Percentiles rank a stretch among this genome's conserved stretches.
phyloP scores from a whole-genome alignment of 2,113 vertebrate species.

The Chamaetylas fuelleborni region DNA sequence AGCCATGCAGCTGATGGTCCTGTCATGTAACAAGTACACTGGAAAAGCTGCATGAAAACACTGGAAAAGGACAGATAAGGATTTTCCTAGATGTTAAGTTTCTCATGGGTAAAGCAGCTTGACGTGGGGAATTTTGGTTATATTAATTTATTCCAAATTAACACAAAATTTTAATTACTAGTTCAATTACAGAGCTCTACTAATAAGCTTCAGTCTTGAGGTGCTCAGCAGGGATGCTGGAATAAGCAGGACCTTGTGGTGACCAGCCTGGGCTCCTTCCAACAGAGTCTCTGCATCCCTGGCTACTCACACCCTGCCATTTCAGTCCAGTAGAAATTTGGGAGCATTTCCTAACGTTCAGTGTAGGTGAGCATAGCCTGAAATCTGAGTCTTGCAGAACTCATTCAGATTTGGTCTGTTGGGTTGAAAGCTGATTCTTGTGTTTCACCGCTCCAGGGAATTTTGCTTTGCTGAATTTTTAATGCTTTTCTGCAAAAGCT shows the following conservation, averaged over 20 bases:
- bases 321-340: neutral
- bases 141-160: neutral
- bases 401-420: neutral
- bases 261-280: neutral
- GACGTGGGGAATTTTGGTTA: too few relatives aligned
- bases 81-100: neutral
- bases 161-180: neutral
- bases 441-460: neutral
- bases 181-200: neutral
- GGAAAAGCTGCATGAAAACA: neutral
- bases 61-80: neutral
- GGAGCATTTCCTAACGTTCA: neutral
- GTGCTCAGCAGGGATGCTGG: accelerated
- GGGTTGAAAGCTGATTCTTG: neutral
- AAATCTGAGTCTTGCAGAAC: neutral
- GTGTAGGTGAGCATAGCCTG: neutral
- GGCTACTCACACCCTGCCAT: neutral
- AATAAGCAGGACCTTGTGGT: neutral
- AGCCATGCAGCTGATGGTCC: neutral
- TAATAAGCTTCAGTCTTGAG: neutral
- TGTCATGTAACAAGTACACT: neutral
- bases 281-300: neutral
- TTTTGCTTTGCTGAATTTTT: neutral
- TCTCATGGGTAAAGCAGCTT: neutral
- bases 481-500: neutral